Percentiles rank a stretch among this genome's conserved stretches.
Conservation (phyloP, 2,888 invertebrate species). For the Apamea crenata region DNA sequence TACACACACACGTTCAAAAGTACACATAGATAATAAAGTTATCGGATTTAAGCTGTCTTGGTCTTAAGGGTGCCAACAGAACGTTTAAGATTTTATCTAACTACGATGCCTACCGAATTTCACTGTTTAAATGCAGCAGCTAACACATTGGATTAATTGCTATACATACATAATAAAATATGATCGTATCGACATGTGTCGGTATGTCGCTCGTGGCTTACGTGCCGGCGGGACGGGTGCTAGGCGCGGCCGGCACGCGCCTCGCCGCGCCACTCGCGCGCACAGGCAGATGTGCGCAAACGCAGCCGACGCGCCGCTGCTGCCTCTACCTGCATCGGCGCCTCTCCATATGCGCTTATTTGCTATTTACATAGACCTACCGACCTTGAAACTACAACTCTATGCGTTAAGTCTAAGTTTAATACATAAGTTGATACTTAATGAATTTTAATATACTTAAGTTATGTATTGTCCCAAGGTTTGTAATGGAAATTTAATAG, state of each 20-base stretch:
- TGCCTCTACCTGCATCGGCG: conserved; percentile 68
- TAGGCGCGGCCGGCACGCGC: conserved; percentile 68
- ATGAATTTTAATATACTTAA: conserved; percentile 12
- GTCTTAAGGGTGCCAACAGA: background rate
- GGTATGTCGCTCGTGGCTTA: conserved; percentile 70
- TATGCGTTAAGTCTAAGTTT: conserved; percentile 44
- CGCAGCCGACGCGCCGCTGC: conserved; percentile 73
- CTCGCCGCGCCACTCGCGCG: conserved; percentile 73
- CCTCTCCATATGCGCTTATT: conserved; percentile 66
- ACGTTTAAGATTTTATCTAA: background rate
- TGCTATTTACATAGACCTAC: conserved; percentile 66
- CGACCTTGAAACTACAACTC: conserved; percentile 66
- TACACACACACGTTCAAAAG: background rate
- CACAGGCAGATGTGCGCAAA: conserved; percentile 84
- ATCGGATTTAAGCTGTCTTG: background rate
- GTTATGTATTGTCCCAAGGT: background rate
- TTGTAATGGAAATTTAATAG: background rate
- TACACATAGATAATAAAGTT: no score
- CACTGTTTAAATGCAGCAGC: background rate
- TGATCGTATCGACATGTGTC: conserved; percentile 25
- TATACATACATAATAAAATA: background rate
- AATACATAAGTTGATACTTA: conserved; percentile 18
- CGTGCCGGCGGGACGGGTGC: conserved; percentile 68
- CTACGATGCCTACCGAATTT: background rate
- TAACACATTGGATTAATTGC: background rate